Evolutionary conservation across 1,140 invertebrate genomes (phyloP).

Genomic region (Solenopsis fugax): DNA sequence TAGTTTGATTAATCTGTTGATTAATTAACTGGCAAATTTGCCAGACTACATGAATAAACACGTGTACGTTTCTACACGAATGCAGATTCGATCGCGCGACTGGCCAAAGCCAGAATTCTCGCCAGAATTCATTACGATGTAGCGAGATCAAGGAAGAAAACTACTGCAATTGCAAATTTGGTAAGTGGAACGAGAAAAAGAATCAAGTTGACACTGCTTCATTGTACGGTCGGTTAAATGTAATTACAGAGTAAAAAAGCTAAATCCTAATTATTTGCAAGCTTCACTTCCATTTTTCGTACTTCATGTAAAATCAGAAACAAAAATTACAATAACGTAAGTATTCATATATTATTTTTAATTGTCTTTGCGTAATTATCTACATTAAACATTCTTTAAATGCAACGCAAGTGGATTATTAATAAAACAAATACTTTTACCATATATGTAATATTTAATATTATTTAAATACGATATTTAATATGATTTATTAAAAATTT

Average conservation of each 20-base stretch:
- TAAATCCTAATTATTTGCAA: neutral
- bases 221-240: neutral
- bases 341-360: neutral
- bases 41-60: neutral
- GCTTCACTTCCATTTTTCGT: conserved; percentile 5
- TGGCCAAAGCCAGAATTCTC: neutral
- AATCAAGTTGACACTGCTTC: conserved; percentile 14
- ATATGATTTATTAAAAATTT: conserved; percentile 10
- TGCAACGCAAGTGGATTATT: neutral
- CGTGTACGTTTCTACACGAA: neutral
- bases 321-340: neutral
- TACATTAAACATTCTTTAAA: neutral
- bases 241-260: neutral
- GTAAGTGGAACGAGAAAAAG: conserved; percentile 15
- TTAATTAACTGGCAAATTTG: conserved; percentile 9
- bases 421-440: neutral
- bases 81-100: neutral
- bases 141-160: neutral
- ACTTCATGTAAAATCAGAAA: neutral
- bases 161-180: neutral
- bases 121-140: neutral
- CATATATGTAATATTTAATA: neutral
- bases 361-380: neutral
- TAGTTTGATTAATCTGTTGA: conserved; percentile 17
- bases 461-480: no score